Base-by-base conservation (phyloP, 2,797 vertebrate species). In the Clarias fuscus region DNA sequence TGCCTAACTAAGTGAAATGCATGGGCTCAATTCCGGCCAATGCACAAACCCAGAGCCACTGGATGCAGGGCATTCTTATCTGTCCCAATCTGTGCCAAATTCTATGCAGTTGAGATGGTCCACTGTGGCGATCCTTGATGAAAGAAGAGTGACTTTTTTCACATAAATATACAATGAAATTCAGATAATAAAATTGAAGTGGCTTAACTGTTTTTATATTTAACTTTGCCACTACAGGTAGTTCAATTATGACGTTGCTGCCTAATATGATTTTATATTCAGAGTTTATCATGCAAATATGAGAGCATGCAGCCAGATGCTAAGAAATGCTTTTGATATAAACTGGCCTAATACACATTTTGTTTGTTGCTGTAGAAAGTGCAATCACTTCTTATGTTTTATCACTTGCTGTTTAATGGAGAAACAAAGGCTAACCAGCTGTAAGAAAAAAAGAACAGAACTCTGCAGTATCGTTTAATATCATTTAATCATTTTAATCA, bases 401-500 rank as follows among this genome's bases (percentile, higher is more conserved):
- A 22, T 40, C 24, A 43, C 20, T 24, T 48, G 24, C 24, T 53
- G 72, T 24, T 53, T 7, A 58, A n/a, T 7, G 3, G 61, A 7
- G 11, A 61, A 88, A 80, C 40, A 7, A 75, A 78, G 37, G 24
- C 53, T 64, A 27, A 43, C 40, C 83, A 10, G n/a, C 11, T 30
- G 7, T 53, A 53, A 17, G 14, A 48, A 30, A 37, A 81, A 61
- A 62, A 5, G 20, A 61, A 61, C 62, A 84, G 75, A 79, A 20
- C 64, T 70, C 62, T 43, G 10, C 82, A 80, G 18, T 78, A 43
- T 37, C 15, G 80, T 89, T 91, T 90, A 82, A 89, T 89, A 83
- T 86, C 77, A 86, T 90, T 92, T 92, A 92, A 91, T 94, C 37
- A 37, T 37, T 90, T 92, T 92, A 92, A 91, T 94, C 37, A 37